Evolutionary conservation across 2,888 invertebrate species (phyloP).

Genomic region (Blomia tropicalis): DNA sequence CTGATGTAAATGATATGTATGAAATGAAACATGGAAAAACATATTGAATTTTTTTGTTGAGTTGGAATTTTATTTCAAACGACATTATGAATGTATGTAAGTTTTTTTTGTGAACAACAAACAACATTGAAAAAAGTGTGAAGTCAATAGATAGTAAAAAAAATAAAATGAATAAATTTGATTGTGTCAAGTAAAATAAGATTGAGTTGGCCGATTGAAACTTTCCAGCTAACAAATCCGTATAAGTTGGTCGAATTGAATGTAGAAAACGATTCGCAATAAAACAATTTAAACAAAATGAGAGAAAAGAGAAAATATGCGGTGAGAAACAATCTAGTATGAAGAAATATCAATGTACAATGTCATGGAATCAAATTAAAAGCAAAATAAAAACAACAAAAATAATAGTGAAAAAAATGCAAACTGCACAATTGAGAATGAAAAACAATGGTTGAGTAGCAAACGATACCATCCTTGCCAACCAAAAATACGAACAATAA

Average conservation of each 20-base stretch:
- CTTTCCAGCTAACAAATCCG: not conserved
- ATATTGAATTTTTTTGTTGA: too few species aligned
- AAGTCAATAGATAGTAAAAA: not conserved
- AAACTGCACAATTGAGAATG: too few species aligned
- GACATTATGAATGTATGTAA: too few species aligned
- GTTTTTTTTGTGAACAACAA: too few species aligned
- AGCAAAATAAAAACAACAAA: not conserved
- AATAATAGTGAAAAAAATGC: not conserved
- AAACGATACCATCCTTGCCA: too few species aligned
- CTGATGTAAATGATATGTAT: too few species aligned
- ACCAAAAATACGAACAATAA: too few species aligned
- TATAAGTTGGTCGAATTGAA: not conserved
- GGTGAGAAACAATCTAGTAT: not conserved
- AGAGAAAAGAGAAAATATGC: not conserved
- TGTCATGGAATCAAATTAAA: not conserved
- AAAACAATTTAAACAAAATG: not conserved
- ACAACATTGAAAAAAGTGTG: too few species aligned
- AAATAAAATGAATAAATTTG: not conserved
- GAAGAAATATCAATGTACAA: not conserved
- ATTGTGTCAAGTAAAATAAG: not conserved
- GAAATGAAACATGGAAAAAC: too few species aligned
- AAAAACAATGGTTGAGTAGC: not conserved
- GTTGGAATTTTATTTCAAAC: too few species aligned
- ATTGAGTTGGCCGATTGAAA: constrained; percentile 4
- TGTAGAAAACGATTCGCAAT: too few species aligned